These are phyloP conservation scores for Cephus runcator DNA, from an alignment of 2,888 invertebrate species.

Conservation along the genomic window DNA sequence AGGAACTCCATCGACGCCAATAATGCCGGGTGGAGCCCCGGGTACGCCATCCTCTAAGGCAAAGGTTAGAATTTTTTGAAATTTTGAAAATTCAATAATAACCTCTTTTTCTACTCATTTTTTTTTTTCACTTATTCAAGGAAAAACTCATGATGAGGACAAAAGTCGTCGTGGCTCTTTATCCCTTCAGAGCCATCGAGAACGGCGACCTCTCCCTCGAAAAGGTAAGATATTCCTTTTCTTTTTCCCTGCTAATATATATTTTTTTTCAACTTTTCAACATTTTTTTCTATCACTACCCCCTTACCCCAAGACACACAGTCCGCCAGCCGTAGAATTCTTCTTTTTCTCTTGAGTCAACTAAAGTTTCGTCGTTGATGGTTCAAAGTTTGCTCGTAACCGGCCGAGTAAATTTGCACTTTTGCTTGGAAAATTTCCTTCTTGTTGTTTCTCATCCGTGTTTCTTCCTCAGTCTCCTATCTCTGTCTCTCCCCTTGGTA, in stretches of 20 bases:
- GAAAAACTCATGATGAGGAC: slow-evolving; percentile 75
- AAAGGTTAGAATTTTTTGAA: slow-evolving; percentile 68
- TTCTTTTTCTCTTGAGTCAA: background rate
- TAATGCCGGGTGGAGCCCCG: slow-evolving; percentile 81
- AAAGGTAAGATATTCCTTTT: slow-evolving; percentile 70
- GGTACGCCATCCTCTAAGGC: slow-evolving; percentile 86
- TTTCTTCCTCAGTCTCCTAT: background rate
- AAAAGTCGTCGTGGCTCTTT: slow-evolving; percentile 88
- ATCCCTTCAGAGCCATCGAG: slow-evolving; percentile 91
- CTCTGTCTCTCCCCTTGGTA: background rate
- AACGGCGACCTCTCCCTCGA: slow-evolving; percentile 88
- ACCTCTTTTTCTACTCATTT: background rate
- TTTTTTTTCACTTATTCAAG: slow-evolving; percentile 60
- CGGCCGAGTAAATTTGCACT: background rate
- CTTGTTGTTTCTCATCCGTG: background rate
- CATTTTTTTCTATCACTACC: background rate
- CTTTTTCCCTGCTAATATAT: background rate
- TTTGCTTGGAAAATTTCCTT: background rate
- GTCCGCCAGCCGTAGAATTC: background rate
- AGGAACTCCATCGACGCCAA: slow-evolving; percentile 69
- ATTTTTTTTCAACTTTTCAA: background rate
- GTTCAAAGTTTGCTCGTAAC: background rate
- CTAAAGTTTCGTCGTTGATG: background rate
- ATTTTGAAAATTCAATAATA: background rate
- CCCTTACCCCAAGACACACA: background rate